A percentile compares a stretch with the other conserved stretches of the same genome.
Conservation (phyloP, 1,140 invertebrate genomes). For the Sycophila sp. region DNA sequence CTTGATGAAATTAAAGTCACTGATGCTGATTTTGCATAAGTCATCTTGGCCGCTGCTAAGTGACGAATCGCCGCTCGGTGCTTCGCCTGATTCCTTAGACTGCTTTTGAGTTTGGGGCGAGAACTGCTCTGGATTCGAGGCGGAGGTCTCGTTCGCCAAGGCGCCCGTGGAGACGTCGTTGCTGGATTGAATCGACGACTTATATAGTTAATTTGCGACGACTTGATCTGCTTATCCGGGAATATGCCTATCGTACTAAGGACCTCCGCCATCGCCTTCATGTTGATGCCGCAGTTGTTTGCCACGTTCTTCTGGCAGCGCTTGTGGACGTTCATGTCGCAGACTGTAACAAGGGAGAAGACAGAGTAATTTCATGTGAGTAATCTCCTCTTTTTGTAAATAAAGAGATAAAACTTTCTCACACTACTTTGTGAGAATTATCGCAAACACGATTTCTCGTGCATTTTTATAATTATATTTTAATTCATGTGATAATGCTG, state of each 20-base stretch:
- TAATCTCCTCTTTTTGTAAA: not conserved
- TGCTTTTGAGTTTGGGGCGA: slow-evolving; percentile 35
- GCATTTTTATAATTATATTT: too few species aligned
- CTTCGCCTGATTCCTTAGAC: not conserved
- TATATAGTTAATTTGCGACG: slow-evolving; percentile 67
- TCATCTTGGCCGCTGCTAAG: slow-evolving; percentile 44
- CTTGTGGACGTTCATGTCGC: slow-evolving; percentile 98
- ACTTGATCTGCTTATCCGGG: slow-evolving; percentile 82
- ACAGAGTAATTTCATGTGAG: not conserved
- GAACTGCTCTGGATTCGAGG: slow-evolving; percentile 30
- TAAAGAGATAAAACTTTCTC: not conserved
- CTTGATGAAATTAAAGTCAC: slow-evolving; percentile 96
- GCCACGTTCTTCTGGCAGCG: slow-evolving; percentile 99
- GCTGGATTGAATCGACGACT: slow-evolving; percentile 30
- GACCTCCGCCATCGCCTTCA: slow-evolving; percentile 94
- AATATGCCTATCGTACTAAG: slow-evolving; percentile 91
- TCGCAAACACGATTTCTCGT: too few species aligned
- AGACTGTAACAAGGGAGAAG: slow-evolving; percentile 74
- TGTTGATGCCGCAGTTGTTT: slow-evolving; percentile 99
- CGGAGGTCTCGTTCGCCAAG: slow-evolving; percentile 38
- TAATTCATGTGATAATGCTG: too few species aligned
- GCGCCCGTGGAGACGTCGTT: slow-evolving; percentile 36
- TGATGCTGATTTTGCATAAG: slow-evolving; percentile 75
- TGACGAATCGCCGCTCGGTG: slow-evolving; percentile 19
- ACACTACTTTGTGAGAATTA: not conserved